Base-by-base conservation (phyloP, 2,888 invertebrate species). In the Liodrosophila aerea region DNA sequence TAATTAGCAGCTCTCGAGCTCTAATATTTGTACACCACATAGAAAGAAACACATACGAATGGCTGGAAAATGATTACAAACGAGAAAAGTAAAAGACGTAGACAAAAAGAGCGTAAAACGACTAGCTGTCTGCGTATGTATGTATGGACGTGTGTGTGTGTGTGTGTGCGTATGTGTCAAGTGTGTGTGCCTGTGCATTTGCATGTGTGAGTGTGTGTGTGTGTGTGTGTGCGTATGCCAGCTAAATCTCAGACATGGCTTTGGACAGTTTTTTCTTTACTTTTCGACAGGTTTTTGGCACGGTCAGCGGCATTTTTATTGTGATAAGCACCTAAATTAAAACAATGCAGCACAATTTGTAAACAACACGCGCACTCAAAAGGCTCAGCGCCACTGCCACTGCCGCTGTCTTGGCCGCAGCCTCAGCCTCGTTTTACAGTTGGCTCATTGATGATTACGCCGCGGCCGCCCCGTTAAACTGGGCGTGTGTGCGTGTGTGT, bases 1-100 rank as follows among this genome's bases (percentile, higher is more conserved):
- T 81, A 85, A 85, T 85, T 85, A 85, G 84, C 85, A 81, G 86
- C 86, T 74, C 77, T 68, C 76, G 65, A 80, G 81, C 81, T 85
- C 85, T 80, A 83, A 82, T 83, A 85, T 82, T 80, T 85, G 77
- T 66, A 66, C 64, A 71, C 54, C 50, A 67, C 73, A 73, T 68
- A 71, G 76, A 76, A 69, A 85, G 76, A 71, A 61, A 68, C 73
- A 81, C 76, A 76, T 69, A 78, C 76, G 85, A 85, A 82, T 78
- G 60, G 65, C 54, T 76, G 73, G 80, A 78, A 85, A 80, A 85
- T 85, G 78, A 80, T 80, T 80, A 85, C 78, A 80, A 80, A 80
- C 85, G 85, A 80, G 78, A 80, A 85, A 80, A 78, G 73, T 84
- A 82, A 85, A 85, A 80, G 75, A 78, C 85, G 78, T 80, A 82